Conservation (phyloP, 2,113 vertebrate species). For the Prionailurus viverrinus region DNA sequence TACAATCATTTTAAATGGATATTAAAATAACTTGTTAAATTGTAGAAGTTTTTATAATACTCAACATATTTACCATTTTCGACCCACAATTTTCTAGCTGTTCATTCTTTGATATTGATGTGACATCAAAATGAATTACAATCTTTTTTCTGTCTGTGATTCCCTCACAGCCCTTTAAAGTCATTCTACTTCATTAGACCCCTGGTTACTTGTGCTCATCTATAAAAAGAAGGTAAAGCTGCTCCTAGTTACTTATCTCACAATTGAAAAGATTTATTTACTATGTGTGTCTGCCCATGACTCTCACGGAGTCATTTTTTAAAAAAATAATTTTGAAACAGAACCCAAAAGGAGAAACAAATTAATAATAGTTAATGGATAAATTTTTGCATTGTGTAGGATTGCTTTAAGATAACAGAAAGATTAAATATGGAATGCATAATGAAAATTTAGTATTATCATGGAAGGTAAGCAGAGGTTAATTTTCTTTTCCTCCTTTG, state of each 20-base stretch:
- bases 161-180: neutral
- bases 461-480: neutral
- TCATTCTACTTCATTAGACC: neutral
- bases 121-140: neutral
- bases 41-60: neutral
- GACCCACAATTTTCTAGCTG: neutral
- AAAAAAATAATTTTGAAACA: neutral
- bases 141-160: neutral
- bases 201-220: neutral
- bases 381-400: neutral
- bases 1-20: neutral
- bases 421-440: neutral
- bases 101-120: neutral
- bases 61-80: neutral
- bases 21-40: neutral
- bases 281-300: neutral
- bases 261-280: neutral
- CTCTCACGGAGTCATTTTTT: neutral
- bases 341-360: neutral
- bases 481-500: neutral
- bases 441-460: neutral
- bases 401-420: neutral
- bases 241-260: neutral
- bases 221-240: slow-evolving; percentile 17
- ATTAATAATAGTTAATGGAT: neutral